Evolutionary conservation across 2,888 invertebrate genomes (phyloP).

Genomic region (Nephrotoma guestfalica): DNA sequence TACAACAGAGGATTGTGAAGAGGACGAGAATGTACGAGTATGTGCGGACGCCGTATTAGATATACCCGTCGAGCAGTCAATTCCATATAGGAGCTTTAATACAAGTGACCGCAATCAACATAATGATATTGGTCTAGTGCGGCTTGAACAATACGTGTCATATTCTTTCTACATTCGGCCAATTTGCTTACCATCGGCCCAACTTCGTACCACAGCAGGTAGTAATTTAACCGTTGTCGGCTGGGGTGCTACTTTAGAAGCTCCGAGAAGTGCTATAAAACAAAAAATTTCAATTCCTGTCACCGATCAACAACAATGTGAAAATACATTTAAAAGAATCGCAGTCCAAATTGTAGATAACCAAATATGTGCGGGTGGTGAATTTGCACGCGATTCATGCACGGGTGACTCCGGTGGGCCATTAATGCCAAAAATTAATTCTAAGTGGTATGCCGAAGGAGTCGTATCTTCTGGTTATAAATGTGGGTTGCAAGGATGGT

Average conservation of each 20-base stretch:
- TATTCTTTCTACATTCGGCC: slow-evolving; percentile 42
- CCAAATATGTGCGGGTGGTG: slow-evolving; percentile 58
- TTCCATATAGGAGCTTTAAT: slow-evolving; percentile 48
- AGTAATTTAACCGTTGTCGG: slow-evolving; percentile 39
- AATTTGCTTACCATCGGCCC: slow-evolving; percentile 40
- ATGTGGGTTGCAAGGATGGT: slow-evolving; percentile 45
- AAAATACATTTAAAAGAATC: slow-evolving; percentile 16
- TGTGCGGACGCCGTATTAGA: slow-evolving; percentile 41
- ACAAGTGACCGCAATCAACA: slow-evolving; percentile 40
- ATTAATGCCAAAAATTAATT: slow-evolving; percentile 40
- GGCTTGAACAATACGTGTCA: slow-evolving; percentile 39
- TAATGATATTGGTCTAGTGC: slow-evolving; percentile 57
- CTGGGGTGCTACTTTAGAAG: slow-evolving; percentile 42
- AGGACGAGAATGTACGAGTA: slow-evolving; percentile 33
- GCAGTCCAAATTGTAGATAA: slow-evolving; percentile 19
- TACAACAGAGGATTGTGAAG: slow-evolving; percentile 26
- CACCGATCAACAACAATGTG: slow-evolving; percentile 35
- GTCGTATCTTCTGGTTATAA: slow-evolving; percentile 53
- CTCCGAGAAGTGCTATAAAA: slow-evolving; percentile 37
- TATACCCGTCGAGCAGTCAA: slow-evolving; percentile 43
- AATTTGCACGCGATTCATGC: slow-evolving; percentile 51
- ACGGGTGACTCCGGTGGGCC: slow-evolving; percentile 66
- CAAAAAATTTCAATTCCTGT: slow-evolving; percentile 37
- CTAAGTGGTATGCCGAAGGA: slow-evolving; percentile 43
- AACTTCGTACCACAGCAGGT: slow-evolving; percentile 20